Evolutionary conservation across 2,797 vertebrate genomes (phyloP).

Genomic region (Semaprochilodus insignis): DNA sequence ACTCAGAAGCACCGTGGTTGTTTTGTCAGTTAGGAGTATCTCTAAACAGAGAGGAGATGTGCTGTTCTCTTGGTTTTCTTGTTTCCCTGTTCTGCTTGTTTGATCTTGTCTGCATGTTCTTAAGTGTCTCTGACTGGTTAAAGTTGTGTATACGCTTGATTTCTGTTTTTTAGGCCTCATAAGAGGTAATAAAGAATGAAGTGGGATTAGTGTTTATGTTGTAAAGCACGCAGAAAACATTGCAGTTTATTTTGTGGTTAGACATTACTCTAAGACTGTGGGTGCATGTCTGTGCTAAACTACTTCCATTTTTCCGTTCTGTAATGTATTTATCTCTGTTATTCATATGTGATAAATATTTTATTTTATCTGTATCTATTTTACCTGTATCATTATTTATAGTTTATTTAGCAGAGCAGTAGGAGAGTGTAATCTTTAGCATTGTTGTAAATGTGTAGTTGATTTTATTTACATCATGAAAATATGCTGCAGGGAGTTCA

Average conservation of each 20-base stretch:
- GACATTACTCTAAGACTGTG: no score
- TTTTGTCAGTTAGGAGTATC: conserved; percentile 33
- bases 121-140: background rate
- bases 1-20: background rate
- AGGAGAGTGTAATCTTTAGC: no score
- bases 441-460: no score
- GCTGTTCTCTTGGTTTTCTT: conserved; percentile 34
- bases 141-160: background rate
- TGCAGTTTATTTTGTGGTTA: background rate
- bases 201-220: background rate
- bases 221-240: background rate
- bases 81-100: conserved; percentile 45
- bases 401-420: background rate
- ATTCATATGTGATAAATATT: background rate
- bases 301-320: no score
- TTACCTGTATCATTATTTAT: background rate
- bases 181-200: background rate
- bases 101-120: conserved; percentile 62
- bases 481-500: no score
- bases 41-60: conserved; percentile 72
- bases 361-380: background rate
- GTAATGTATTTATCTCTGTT: no score
- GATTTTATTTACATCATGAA: no score
- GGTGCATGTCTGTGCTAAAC: no score
- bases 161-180: background rate